phyloP scores from a whole-genome alignment of 2,113 vertebrate species.

The Catharus minimus region DNA sequence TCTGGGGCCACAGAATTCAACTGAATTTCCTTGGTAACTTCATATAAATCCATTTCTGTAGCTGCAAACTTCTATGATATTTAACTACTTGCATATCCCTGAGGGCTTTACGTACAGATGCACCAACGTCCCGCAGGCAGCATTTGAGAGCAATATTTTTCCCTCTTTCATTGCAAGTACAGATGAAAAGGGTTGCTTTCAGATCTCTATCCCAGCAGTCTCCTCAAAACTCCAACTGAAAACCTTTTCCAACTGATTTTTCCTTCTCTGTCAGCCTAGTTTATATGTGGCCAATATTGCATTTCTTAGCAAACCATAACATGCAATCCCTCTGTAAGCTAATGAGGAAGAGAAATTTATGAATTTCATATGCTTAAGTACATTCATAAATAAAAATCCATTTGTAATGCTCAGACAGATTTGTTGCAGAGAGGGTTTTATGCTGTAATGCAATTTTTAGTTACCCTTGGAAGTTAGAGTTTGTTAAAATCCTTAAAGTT shows the following conservation, averaged over 20 bases:
- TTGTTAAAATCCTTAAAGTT: not conserved
- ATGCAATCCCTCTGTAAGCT: not conserved
- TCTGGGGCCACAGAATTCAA: not conserved
- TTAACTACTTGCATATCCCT: not conserved
- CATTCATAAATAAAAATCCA: conserved; percentile 9
- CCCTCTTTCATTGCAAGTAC: not conserved
- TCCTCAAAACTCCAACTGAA: not conserved
- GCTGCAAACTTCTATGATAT: not conserved
- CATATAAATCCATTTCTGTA: not conserved
- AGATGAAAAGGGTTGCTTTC: not conserved
- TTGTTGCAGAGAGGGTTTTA: not conserved
- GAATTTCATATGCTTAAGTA: not conserved
- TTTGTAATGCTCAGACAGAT: not conserved
- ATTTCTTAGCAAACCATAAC: not conserved
- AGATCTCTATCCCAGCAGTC: not conserved
- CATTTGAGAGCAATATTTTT: not conserved
- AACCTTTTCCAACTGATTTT: not conserved
- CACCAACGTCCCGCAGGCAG: not conserved
- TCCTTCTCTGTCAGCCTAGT: not conserved
- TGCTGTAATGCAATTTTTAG: not conserved
- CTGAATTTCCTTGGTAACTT: not conserved
- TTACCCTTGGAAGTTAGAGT: not conserved
- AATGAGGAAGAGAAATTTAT: not conserved
- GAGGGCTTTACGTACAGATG: not conserved
- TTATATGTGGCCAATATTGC: not conserved